These are phyloP conservation scores for Hydropotes inermis DNA, from an alignment of 2,113 vertebrate species.

Conservation along the genomic window DNA sequence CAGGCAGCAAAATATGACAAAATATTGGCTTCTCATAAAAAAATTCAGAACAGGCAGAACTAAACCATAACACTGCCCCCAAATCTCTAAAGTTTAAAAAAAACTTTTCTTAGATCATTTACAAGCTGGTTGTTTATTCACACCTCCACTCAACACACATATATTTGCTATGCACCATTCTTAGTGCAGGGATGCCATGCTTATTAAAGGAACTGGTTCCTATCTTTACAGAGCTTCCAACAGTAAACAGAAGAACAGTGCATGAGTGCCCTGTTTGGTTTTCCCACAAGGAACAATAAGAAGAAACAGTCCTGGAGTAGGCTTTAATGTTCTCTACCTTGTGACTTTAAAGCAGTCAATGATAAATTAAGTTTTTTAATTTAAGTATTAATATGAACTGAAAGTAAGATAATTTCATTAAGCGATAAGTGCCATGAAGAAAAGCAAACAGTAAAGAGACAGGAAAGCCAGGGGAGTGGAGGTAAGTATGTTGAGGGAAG, in stretches of 20 bases:
- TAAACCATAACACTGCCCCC: background rate
- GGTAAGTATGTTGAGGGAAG: background rate
- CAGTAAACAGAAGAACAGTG: background rate
- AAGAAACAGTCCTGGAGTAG: background rate
- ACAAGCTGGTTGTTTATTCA: background rate
- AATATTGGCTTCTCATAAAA: background rate
- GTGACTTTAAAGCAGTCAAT: background rate
- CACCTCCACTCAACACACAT: background rate
- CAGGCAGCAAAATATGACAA: conserved; percentile 23
- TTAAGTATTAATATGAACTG: background rate
- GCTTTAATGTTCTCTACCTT: background rate
- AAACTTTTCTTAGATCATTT: background rate
- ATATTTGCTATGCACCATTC: background rate
- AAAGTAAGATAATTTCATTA: background rate
- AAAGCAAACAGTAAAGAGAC: background rate
- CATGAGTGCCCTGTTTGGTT: background rate
- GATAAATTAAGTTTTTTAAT: background rate
- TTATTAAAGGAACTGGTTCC: background rate
- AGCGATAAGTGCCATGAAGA: background rate
- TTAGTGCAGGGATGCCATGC: background rate
- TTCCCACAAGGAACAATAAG: background rate
- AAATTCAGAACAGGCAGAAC: background rate
- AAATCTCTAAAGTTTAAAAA: background rate
- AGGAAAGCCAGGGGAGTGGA: background rate
- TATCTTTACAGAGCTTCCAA: background rate